phyloP scores from a whole-genome alignment of 92 coral and sea anemone genomes.

The Parazoanthus swiftii region DNA sequence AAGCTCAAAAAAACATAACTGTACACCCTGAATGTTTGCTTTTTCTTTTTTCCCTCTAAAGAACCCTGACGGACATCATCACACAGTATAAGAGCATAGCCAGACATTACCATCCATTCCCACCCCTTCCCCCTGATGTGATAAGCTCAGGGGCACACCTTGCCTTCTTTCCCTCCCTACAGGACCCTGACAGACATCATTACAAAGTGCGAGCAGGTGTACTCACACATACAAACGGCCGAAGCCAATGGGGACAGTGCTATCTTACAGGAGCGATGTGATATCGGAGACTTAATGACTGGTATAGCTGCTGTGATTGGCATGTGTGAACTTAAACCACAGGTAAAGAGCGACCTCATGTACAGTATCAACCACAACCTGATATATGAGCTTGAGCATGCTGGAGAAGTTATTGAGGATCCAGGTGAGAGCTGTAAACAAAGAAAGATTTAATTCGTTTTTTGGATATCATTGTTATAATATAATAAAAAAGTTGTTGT shows the following conservation, averaged over 20 bases:
- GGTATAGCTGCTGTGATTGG: constrained; percentile 55
- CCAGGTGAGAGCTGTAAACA: constrained; percentile 24
- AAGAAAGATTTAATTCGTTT: not conserved
- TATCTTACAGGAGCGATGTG: constrained; percentile 64
- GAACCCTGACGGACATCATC: no score
- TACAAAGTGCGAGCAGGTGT: constrained; percentile 62
- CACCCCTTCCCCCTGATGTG: not conserved
- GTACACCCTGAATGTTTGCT: no score
- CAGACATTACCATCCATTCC: no score
- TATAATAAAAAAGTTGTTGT: not conserved
- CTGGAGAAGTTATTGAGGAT: constrained; percentile 53
- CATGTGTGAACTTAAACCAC: constrained; percentile 67
- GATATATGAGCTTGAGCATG: constrained; percentile 55
- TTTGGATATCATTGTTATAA: no score
- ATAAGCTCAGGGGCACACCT: no score
- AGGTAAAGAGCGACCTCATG: constrained; percentile 56
- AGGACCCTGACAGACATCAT: constrained; percentile 71
- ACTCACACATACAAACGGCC: constrained; percentile 52
- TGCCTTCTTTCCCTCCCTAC: not conserved
- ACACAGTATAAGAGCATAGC: no score
- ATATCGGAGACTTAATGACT: constrained; percentile 54
- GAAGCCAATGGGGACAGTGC: constrained; percentile 68
- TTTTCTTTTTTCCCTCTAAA: no score
- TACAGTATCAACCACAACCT: constrained; percentile 63
- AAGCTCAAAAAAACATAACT: no score